phyloP scores from a whole-genome alignment of 1,140 invertebrate species.

The Leptonema lineaticorne region DNA sequence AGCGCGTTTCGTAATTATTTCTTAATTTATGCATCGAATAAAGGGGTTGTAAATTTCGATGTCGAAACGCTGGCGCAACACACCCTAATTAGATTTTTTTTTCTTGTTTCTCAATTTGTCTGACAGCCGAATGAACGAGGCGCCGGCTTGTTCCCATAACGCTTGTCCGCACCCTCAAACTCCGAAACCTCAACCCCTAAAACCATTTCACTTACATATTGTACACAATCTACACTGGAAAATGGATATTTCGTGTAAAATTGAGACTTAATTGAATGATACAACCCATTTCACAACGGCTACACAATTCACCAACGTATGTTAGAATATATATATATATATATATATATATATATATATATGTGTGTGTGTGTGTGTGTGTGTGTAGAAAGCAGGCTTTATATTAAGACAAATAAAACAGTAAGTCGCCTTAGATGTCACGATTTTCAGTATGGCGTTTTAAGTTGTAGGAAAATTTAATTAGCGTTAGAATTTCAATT shows the following conservation, averaged over 20 bases:
- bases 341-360: no score
- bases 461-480: no score
- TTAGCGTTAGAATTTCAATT: no score
- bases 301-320: not conserved
- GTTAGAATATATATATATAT: no score
- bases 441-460: no score
- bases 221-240: not conserved
- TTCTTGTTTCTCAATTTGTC: conserved; percentile 11
- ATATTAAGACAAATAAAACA: no score
- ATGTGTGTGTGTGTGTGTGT: no score
- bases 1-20: no score
- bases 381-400: no score
- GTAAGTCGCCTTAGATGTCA: no score
- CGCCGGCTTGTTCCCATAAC: conserved; percentile 4
- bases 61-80: conserved; percentile 1
- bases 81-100: conserved; percentile 17
- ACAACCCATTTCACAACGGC: conserved; percentile 16
- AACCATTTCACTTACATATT: not conserved
- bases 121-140: conserved; percentile 14
- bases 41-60: conserved; percentile 18
- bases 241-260: conserved; percentile 16
- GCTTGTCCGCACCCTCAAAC: not conserved
- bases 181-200: no score
- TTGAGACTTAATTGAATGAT: conserved; percentile 18
- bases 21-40: conserved; percentile 7